These are phyloP conservation scores for Oreonectes daqikongensis DNA, from an alignment of 2,797 vertebrate genomes.

Conservation along the genomic window DNA sequence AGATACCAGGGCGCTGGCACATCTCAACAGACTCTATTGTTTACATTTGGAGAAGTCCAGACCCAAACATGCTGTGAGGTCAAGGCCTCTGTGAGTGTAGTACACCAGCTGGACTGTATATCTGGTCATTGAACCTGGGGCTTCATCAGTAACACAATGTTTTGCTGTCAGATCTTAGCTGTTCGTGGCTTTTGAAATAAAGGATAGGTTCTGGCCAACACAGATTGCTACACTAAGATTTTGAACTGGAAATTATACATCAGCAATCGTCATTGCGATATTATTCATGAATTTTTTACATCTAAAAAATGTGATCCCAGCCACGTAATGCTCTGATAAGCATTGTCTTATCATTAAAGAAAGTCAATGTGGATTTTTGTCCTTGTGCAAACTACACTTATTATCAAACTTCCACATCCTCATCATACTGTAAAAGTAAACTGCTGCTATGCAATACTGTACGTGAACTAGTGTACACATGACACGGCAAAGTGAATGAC, in stretches of 20 bases:
- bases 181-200: background rate
- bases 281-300: background rate
- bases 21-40: slow-evolving; percentile 37
- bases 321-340: slow-evolving; percentile 19
- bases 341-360: background rate
- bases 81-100: slow-evolving; percentile 38
- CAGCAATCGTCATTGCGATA: background rate
- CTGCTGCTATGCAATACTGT: slow-evolving; percentile 45
- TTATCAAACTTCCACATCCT: slow-evolving; percentile 43
- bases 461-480: slow-evolving; percentile 62
- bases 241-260: slow-evolving; percentile 26
- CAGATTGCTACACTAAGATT: slow-evolving; percentile 4
- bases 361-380: slow-evolving; percentile 31
- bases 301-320: background rate
- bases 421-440: slow-evolving; percentile 48
- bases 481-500: slow-evolving; percentile 46
- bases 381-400: slow-evolving; percentile 36
- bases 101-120: slow-evolving; percentile 37
- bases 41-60: slow-evolving; percentile 49
- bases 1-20: slow-evolving; percentile 41
- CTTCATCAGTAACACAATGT: slow-evolving; percentile 39
- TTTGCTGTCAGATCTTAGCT: background rate
- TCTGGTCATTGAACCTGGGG: slow-evolving; percentile 26
- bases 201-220: background rate
- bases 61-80: slow-evolving; percentile 49